Base-by-base conservation (phyloP, 1,140 invertebrate genomes). In the Zaprionus capensis region DNA sequence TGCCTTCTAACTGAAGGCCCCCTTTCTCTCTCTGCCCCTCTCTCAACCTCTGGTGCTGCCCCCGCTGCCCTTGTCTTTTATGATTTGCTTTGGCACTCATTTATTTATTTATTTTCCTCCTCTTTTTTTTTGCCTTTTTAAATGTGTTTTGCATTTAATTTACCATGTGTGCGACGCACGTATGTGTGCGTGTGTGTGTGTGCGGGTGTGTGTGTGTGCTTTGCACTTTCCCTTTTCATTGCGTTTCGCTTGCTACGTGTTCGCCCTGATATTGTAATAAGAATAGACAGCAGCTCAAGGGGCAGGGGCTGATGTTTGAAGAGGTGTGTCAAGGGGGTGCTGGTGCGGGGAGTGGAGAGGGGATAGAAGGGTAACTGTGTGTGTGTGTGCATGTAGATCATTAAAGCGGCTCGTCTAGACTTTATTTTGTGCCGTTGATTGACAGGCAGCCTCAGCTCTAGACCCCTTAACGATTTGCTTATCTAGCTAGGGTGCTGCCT, bases 121-220 rank as follows among this genome's bases (percentile, higher is more conserved):
- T 24, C 26, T 38, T 65, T 55, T 24, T 24, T 24, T 62, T 62
- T 59, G 49, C 17, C 26, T 66, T 76, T 64, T 67, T 51, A 65
- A 77, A 77, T 80, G 65, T 80, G 57, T 80, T 77, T 77, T 73
- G 69, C 74, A 80, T 80, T 77, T 73, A 77, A 80, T 80, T 80
- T 80, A 55, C 17, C 15, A 59, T 66, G 63, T 73, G 46, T 56
- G 44, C 9, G 46, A 17, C 31, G 28, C 49, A 62, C 36, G 38
- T 59, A 38, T 51, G 38, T 41, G 36, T 9, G 31, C 22, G 24
- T 38, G 62, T 53, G 63, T 51, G 51, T 22, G 69, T 62, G 64
- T 69, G 58, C 57, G 46, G 53, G 72, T 49, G 38, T 49, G 15
- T 9, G 69, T 58, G 38, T 55, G 38, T 75, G 41, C 34, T 69